phyloP scores from a whole-genome alignment of 1,140 invertebrate species.

The Formica selysi region DNA sequence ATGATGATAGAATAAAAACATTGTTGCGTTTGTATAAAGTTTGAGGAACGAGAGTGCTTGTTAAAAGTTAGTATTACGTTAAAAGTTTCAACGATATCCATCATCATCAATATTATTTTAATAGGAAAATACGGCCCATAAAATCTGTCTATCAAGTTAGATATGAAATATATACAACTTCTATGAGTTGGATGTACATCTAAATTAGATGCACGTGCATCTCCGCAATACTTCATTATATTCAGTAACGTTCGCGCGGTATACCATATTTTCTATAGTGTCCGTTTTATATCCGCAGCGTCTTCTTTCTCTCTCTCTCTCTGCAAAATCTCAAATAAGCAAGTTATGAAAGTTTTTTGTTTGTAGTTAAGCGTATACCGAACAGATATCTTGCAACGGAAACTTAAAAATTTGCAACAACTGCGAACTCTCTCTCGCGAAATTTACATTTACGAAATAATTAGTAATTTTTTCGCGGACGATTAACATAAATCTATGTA shows the following conservation, averaged over 20 bases:
- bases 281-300: constrained; percentile 22
- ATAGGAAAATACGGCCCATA: constrained; percentile 30
- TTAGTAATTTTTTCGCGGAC: neutral
- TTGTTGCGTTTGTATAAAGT: constrained; percentile 27
- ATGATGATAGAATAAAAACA: constrained; percentile 50
- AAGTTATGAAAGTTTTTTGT: constrained; percentile 56
- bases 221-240: constrained; percentile 15
- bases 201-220: constrained; percentile 42
- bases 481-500: constrained; percentile 1
- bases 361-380: constrained; percentile 30
- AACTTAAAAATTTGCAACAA: constrained; percentile 28
- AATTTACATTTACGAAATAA: constrained; percentile 25
- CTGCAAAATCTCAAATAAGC: constrained; percentile 31
- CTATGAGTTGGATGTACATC: neutral
- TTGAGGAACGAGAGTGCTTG: constrained; percentile 52
- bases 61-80: constrained; percentile 52
- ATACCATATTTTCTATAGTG: constrained; percentile 20
- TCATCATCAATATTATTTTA: constrained; percentile 59
- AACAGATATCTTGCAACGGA: constrained; percentile 25
- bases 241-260: neutral
- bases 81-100: constrained; percentile 56
- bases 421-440: constrained; percentile 16
- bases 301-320: neutral
- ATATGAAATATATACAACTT: neutral
- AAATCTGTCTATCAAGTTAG: constrained; percentile 51